Evolutionary conservation across 2,888 invertebrate genomes (phyloP).

Genomic region (Ornithoptera alexandrae): DNA sequence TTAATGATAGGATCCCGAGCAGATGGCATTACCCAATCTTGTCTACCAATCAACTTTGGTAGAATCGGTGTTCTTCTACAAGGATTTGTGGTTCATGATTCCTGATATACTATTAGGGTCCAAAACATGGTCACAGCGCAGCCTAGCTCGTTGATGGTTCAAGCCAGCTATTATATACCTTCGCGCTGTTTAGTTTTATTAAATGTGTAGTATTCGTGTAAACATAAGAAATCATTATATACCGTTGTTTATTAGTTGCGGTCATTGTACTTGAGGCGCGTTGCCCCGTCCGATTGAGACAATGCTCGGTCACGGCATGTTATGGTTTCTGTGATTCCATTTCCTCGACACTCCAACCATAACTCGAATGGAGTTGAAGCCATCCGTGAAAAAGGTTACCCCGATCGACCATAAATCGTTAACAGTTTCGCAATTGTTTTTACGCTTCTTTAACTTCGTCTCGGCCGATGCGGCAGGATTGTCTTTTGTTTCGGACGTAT

Average conservation of each 20-base stretch:
- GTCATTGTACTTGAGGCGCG: conserved; percentile 72
- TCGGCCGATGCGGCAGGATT: conserved; percentile 45
- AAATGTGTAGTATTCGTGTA: too few relatives aligned
- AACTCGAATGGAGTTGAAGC: conserved; percentile 54
- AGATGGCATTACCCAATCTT: too few relatives aligned
- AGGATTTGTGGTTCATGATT: too few relatives aligned
- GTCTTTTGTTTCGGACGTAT: conserved; percentile 22
- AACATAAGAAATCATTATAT: neutral
- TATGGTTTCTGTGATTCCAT: conserved; percentile 55
- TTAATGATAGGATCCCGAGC: too few relatives aligned
- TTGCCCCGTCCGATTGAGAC: conserved; percentile 71
- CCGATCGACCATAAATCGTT: conserved; percentile 60
- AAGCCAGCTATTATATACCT: too few relatives aligned
- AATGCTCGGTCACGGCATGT: conserved; percentile 65
- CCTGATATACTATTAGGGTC: too few relatives aligned
- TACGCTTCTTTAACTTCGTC: conserved; percentile 63
- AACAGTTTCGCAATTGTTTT: conserved; percentile 73
- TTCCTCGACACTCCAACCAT: conserved; percentile 57
- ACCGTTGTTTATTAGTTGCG: conserved; percentile 68
- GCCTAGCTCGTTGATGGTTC: too few relatives aligned
- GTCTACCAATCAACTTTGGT: too few relatives aligned
- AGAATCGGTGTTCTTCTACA: too few relatives aligned
- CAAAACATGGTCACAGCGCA: too few relatives aligned
- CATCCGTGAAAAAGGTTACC: conserved; percentile 56
- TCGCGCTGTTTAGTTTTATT: too few relatives aligned